These are phyloP conservation scores for Pyrgilauda ruficollis DNA, from an alignment of 2,113 vertebrate genomes.

Conservation along the genomic window DNA sequence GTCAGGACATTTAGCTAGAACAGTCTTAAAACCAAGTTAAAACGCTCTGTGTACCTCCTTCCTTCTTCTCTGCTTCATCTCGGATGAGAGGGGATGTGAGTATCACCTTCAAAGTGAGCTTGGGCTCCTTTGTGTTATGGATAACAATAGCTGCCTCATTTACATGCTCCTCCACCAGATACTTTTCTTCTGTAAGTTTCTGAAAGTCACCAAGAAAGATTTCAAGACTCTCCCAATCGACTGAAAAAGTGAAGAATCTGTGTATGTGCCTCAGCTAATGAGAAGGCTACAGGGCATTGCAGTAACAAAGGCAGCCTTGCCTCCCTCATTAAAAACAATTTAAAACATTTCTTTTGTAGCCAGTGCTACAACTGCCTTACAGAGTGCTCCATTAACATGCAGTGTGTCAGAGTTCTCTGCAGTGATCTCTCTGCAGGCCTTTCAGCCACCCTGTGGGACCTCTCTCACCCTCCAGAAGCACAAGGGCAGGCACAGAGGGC, in stretches of 20 bases:
- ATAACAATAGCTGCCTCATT: slow-evolving; percentile 93
- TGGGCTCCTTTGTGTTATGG: slow-evolving; percentile 87
- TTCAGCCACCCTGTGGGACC: neutral
- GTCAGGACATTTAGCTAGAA: slow-evolving; percentile 31
- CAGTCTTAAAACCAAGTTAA: slow-evolving; percentile 38
- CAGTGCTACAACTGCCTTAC: neutral
- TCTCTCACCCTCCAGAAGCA: neutral
- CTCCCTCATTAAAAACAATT: slow-evolving; percentile 1
- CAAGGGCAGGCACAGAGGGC: neutral
- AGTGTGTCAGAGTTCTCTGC: neutral
- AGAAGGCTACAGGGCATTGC: neutral
- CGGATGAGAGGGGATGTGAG: slow-evolving; percentile 93
- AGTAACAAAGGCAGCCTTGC: neutral
- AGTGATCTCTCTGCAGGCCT: neutral
- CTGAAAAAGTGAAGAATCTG: slow-evolving; percentile 5
- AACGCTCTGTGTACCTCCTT: slow-evolving; percentile 81
- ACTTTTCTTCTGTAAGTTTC: slow-evolving; percentile 97
- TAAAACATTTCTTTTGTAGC: neutral
- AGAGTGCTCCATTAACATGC: neutral
- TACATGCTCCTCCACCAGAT: slow-evolving; percentile 85
- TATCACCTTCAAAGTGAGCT: slow-evolving; percentile 91
- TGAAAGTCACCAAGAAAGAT: slow-evolving; percentile 78
- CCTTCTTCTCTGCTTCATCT: slow-evolving; percentile 81
- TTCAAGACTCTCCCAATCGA: slow-evolving; percentile 48
- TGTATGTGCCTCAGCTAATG: neutral